Conservation (phyloP, 2,113 vertebrate genomes). For the Natator depressus region DNA sequence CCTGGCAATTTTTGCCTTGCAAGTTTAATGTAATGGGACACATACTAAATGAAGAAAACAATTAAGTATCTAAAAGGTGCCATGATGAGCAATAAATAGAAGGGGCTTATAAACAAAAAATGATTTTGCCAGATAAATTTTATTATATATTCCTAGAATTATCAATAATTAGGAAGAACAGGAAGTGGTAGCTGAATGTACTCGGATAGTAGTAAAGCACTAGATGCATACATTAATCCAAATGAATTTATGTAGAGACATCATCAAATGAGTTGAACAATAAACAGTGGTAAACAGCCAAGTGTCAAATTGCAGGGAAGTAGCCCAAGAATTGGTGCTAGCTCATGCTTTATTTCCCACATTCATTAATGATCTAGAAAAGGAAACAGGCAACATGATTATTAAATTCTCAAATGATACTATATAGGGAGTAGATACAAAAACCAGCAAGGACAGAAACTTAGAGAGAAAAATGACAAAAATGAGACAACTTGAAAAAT, state of each 20-base stretch:
- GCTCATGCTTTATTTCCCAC: conserved; percentile 61
- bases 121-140: background rate
- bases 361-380: conserved; percentile 69
- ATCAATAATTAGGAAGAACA: background rate
- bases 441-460: conserved; percentile 4
- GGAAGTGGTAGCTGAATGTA: background rate
- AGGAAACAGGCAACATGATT: conserved; percentile 33
- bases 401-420: conserved; percentile 60
- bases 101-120: background rate
- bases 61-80: background rate
- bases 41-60: background rate
- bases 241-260: conserved; percentile 57
- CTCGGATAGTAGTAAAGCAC: background rate
- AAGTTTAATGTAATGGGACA: background rate
- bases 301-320: conserved; percentile 58
- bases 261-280: conserved; percentile 37
- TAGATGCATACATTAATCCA: conserved; percentile 57
- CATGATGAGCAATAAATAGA: background rate
- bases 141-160: background rate
- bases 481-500: conserved; percentile 2
- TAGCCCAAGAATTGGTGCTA: conserved; percentile 62
- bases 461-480: conserved; percentile 1
- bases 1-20: background rate
- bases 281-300: conserved; percentile 65
- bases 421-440: conserved; percentile 26